Evolutionary conservation across 2,113 vertebrate species (phyloP), one percentile per base, ranked within the genome.

Genomic region (Phrynosoma platyrhinos): DNA sequence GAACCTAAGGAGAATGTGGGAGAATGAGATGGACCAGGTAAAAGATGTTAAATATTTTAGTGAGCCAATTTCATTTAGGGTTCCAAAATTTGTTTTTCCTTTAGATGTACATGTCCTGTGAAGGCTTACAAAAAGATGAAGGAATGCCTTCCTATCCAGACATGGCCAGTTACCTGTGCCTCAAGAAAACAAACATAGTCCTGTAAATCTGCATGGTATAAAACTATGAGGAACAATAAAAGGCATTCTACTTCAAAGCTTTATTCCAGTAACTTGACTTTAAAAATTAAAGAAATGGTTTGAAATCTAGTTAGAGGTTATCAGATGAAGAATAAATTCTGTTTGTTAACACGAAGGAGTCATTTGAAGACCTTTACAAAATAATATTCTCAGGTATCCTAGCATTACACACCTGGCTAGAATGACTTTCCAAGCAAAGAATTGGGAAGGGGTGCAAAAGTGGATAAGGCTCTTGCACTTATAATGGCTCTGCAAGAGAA

Each of bases 341-440:
- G 30, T 75, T 80, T 47, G 36, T 82, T 91, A 85, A 83, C 78
- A 30, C 83, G 90, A 88, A 64, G 82, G 75, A 79, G 5, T 0
- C 3, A 16, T 64, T 42, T n/a, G 18, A 42, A 52, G 40, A 86
- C 27, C 27, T 86, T 47, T 64, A 53, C 16, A 20, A 40, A 42
- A 25, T 42, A 68, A 66, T 42, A n/a, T 68, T 69, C n/a, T 79
- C 5, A 42, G 16, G 0, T 47, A 77, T 30, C 20, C 21, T 66
- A 66, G 18, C 58, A 25, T 7, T 23, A 36, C 14, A 64, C 18
- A 62, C 79, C 58, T 64, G 55, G 20, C 36, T 20, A 62, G 23
- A 74, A 86, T 21, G 25, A 32, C 27, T 58, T 79, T 32, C 52
- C 9, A n/a, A 58, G n/a, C 23, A 55, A 58, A 55, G 58, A 79